Conservation (phyloP, 2,113 vertebrate genomes). For the Ameiurus melas region DNA sequence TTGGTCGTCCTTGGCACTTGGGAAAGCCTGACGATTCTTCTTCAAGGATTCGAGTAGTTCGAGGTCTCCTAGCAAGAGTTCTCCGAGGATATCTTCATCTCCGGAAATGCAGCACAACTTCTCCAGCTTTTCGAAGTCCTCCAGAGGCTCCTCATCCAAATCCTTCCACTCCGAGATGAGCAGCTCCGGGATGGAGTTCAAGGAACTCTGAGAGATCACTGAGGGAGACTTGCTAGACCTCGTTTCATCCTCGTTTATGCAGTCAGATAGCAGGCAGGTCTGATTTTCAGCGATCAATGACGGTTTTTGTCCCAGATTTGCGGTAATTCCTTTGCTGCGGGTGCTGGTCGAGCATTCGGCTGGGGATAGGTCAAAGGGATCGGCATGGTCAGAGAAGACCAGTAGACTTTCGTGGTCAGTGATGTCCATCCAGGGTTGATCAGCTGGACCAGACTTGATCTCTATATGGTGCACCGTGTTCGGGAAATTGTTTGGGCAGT, state of each 20-base stretch:
- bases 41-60: conserved; percentile 75
- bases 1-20: conserved; percentile 32
- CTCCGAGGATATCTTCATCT: conserved; percentile 71
- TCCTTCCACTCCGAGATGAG: conserved; percentile 80
- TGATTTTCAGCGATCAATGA: conserved; percentile 49
- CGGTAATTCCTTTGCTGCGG: conserved; percentile 68
- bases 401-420: conserved; percentile 14
- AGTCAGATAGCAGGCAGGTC: conserved; percentile 45
- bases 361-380: conserved; percentile 23
- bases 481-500: conserved; percentile 42
- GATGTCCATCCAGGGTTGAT: conserved; percentile 18
- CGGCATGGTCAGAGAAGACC: conserved; percentile 28
- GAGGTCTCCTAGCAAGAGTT: conserved; percentile 73
- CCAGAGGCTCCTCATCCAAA: conserved; percentile 75
- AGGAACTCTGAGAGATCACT: conserved; percentile 58
- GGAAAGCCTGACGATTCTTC: conserved; percentile 55
- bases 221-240: conserved; percentile 45
- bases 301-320: conserved; percentile 62
- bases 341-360: conserved; percentile 49
- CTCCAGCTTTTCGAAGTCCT: conserved; percentile 80
- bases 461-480: conserved; percentile 53
- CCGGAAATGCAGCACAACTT: conserved; percentile 76
- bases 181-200: conserved; percentile 71
- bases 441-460: conserved; percentile 46
- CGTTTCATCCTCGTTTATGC: conserved; percentile 53